Evolutionary conservation across 2,888 invertebrate genomes (phyloP).

Genomic region (Morinoia aosen): DNA sequence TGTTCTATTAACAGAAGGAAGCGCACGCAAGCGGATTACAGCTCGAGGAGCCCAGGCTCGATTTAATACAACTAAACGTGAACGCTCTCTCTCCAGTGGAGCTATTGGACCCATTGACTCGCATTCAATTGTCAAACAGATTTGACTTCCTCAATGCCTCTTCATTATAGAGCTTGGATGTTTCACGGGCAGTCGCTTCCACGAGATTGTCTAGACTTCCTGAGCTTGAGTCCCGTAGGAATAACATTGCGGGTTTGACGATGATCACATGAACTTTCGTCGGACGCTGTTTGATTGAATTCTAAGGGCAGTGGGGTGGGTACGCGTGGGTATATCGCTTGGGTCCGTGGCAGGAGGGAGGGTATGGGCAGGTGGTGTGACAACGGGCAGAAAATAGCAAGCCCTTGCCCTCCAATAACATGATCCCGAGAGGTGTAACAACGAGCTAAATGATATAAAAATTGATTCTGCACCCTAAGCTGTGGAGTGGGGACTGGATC

Average conservation of each 20-base stretch:
- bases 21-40: not conserved
- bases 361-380: constrained; percentile 13
- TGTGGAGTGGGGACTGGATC: not conserved
- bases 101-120: not conserved
- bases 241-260: constrained; percentile 4
- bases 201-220: not conserved
- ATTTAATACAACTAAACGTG: constrained; percentile 14
- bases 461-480: not conserved
- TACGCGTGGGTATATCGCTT: not conserved
- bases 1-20: not conserved
- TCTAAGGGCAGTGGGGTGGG: not conserved
- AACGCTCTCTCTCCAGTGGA: not conserved
- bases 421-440: constrained; percentile 1
- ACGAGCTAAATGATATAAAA: constrained; percentile 1
- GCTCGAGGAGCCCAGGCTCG: not conserved
- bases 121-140: constrained; percentile 45
- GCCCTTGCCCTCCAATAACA: not conserved
- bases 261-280: not conserved
- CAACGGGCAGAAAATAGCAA: not conserved
- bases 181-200: constrained; percentile 46
- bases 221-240: not conserved
- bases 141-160: constrained; percentile 52
- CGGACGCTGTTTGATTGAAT: constrained; percentile 23
- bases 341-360: not conserved
- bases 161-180: constrained; percentile 42